A percentile compares a stretch with the other conserved stretches of the same genome.
These are phyloP conservation scores for Protonibea diacanthus DNA, from an alignment of 2,797 vertebrate genomes.

Conservation along the genomic window DNA sequence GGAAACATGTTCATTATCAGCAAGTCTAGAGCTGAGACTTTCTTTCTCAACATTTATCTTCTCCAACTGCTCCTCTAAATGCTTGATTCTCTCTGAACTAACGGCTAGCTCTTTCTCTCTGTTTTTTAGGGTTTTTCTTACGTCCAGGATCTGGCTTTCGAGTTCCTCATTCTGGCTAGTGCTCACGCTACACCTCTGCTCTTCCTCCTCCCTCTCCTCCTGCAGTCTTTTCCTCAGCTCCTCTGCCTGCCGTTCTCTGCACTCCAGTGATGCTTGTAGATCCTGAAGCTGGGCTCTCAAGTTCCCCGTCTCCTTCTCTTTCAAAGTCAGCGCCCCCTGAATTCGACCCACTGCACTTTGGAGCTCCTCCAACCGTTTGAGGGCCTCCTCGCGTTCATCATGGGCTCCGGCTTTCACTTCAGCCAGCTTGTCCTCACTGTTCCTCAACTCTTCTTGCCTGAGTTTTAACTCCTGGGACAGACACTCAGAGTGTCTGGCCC, in stretches of 20 bases:
- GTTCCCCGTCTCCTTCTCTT: slow-evolving; percentile 87
- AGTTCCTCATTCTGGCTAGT: slow-evolving; percentile 69
- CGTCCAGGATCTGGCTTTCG: slow-evolving; percentile 75
- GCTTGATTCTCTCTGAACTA: slow-evolving; percentile 84
- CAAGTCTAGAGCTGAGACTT: slow-evolving; percentile 71
- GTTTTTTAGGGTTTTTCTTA: slow-evolving; percentile 82
- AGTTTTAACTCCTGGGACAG: slow-evolving; percentile 84
- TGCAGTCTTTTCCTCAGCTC: slow-evolving; percentile 80
- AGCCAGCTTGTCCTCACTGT: slow-evolving; percentile 77
- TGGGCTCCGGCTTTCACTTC: slow-evolving; percentile 70
- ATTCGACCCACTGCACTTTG: slow-evolving; percentile 81
- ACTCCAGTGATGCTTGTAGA: slow-evolving; percentile 79
- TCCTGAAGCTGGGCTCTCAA: slow-evolving; percentile 88
- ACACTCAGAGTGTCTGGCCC: slow-evolving; percentile 74
- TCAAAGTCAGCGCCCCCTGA: slow-evolving; percentile 83
- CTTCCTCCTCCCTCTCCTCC: slow-evolving; percentile 72
- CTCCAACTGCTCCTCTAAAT: slow-evolving; percentile 85
- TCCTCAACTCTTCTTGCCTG: slow-evolving; percentile 83
- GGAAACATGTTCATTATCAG: slow-evolving; percentile 70
- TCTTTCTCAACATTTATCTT: slow-evolving; percentile 85
- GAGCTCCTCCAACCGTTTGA: slow-evolving; percentile 82
- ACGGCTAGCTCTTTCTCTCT: slow-evolving; percentile 83
- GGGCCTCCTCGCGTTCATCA: slow-evolving; percentile 78
- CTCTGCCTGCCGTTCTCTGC: slow-evolving; percentile 83
- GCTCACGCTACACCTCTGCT: slow-evolving; percentile 61